A percentile compares a stretch with the other conserved stretches of the same genome.
Evolutionary conservation across 2,113 vertebrate species (phyloP).

Genomic region (Corvus hawaiiensis): DNA sequence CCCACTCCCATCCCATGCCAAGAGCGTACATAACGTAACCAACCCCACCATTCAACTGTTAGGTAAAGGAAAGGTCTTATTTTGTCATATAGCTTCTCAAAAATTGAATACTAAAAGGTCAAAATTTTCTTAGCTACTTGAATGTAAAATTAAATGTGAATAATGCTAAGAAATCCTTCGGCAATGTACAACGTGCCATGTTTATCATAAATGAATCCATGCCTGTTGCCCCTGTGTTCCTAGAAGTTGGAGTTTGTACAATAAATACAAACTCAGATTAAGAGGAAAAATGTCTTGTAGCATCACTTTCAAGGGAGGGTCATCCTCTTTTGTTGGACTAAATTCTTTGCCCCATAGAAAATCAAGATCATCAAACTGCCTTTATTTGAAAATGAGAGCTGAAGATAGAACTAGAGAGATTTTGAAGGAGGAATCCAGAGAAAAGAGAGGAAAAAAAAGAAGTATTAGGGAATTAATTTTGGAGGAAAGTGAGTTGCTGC

Average conservation of each 20-base stretch:
- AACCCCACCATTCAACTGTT: not conserved
- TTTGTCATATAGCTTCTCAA: not conserved
- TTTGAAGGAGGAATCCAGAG: not conserved
- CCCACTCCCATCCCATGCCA: too few species aligned
- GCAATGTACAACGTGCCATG: accelerated
- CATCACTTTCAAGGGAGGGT: not conserved
- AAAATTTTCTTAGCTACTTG: not conserved
- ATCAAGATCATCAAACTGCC: not conserved
- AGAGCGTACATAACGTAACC: not conserved
- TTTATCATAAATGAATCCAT: not conserved
- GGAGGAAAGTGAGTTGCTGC: not conserved
- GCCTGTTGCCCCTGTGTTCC: not conserved
- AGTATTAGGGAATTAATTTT: not conserved
- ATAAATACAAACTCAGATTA: not conserved
- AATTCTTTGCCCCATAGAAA: not conserved
- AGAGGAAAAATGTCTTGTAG: not conserved
- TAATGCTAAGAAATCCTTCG: not conserved
- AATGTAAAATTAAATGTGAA: not conserved
- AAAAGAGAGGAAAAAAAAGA: not conserved
- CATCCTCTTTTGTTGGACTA: not conserved
- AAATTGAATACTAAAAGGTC: not conserved
- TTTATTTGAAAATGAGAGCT: not conserved
- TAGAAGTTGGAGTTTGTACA: not conserved
- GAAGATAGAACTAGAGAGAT: not conserved
- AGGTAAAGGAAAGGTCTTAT: not conserved